A percentile compares a stretch with the other conserved stretches of the same genome.
Conservation (phyloP, 2,113 vertebrate species). For the Chelonoidis abingdonii region DNA sequence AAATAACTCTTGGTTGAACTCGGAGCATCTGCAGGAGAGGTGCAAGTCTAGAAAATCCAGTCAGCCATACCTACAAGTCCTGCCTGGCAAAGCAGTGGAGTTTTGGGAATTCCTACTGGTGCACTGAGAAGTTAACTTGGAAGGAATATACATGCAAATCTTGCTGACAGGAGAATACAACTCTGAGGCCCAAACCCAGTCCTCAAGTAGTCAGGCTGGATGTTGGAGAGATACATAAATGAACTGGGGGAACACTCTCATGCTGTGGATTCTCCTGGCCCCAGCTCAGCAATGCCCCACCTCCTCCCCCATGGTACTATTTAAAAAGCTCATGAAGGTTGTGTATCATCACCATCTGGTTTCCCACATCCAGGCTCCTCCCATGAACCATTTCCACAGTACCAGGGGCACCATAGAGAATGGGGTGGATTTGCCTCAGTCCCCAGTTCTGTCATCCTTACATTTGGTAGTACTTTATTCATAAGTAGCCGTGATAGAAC, state of each 20-base stretch:
- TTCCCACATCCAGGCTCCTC: neutral
- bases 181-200: neutral
- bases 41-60: neutral
- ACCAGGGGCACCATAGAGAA: neutral
- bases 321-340: neutral
- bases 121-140: neutral
- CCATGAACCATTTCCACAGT: neutral
- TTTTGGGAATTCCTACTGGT: neutral
- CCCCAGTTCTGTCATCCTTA: constrained; percentile 5
- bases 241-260: neutral
- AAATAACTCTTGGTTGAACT: neutral
- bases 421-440: neutral
- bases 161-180: neutral
- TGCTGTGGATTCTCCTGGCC: neutral
- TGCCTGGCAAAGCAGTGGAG: neutral
- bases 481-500: neutral
- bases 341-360: neutral
- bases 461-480: neutral
- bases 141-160: neutral
- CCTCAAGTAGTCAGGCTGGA: neutral
- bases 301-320: neutral
- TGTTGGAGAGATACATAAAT: neutral
- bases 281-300: neutral
- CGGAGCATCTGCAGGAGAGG: neutral
- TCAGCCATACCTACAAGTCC: neutral